Conservation (phyloP, 2,113 vertebrate species). For the Megaceryle torquata region DNA sequence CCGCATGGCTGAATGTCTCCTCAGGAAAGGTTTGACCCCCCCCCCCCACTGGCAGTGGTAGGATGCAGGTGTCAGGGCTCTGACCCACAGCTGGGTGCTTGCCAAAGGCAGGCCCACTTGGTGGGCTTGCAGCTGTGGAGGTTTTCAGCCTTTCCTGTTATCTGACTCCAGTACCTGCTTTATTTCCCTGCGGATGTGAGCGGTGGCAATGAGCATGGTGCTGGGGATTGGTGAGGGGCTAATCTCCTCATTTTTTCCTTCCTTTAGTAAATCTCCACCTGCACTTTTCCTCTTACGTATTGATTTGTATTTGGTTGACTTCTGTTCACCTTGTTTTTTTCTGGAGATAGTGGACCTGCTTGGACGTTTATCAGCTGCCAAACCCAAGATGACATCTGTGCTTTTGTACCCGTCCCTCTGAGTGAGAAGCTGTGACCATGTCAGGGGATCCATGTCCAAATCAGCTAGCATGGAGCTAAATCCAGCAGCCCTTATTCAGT, state of each 20-base stretch:
- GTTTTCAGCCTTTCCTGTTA: background rate
- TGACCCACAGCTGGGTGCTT: background rate
- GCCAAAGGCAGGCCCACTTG: background rate
- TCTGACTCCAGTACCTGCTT: background rate
- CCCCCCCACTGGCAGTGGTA: rapidly evolving
- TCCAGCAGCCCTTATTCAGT: background rate
- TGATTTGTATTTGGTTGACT: background rate
- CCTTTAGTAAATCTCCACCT: background rate
- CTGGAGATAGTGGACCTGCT: background rate
- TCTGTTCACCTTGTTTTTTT: background rate
- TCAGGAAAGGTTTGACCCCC: background rate
- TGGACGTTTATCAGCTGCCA: background rate
- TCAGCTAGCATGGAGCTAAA: background rate
- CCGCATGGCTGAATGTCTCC: background rate
- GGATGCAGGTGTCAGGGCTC: background rate
- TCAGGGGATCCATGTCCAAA: background rate
- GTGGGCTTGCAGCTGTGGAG: background rate
- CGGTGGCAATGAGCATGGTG: background rate
- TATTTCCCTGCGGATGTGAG: background rate
- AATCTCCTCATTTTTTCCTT: background rate
- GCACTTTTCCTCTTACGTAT: background rate
- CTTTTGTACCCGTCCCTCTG: background rate
- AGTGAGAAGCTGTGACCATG: background rate
- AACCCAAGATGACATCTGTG: background rate
- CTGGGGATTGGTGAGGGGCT: background rate